Conservation (phyloP, 2,797 vertebrate genomes). For the Melanotaenia nigrans region DNA sequence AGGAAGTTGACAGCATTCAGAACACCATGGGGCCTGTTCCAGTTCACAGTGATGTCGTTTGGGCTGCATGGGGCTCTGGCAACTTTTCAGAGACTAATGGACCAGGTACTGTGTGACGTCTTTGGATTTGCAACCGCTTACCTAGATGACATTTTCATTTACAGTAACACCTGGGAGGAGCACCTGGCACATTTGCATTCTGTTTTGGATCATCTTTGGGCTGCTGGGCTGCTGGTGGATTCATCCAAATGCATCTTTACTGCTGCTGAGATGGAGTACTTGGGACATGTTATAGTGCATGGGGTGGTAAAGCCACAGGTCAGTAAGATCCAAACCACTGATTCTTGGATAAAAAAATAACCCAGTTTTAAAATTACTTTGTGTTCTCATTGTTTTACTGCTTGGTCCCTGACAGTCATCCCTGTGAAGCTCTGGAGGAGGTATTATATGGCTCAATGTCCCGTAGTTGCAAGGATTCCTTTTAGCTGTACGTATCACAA, state of each 20-base stretch:
- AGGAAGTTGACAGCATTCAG: too few species aligned
- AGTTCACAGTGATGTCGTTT: neutral
- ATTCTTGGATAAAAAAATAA: too few species aligned
- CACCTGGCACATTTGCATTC: neutral
- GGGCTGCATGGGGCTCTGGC: neutral
- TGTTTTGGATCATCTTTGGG: neutral
- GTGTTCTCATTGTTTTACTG: too few species aligned
- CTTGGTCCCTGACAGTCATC: too few species aligned
- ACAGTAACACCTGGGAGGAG: neutral
- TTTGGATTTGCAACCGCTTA: neutral
- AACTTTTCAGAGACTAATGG: neutral
- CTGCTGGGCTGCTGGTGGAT: neutral
- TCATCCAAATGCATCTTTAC: neutral
- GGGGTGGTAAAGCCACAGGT: neutral
- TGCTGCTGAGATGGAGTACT: neutral
- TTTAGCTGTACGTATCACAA: too few species aligned
- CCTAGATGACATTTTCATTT: neutral
- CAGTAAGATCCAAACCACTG: neutral
- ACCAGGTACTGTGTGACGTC: neutral
- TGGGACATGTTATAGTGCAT: neutral
- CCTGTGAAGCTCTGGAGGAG: too few species aligned
- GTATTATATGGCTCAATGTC: too few species aligned
- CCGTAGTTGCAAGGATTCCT: too few species aligned
- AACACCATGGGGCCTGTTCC: neutral
- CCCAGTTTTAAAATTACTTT: too few species aligned